phyloP scores from a whole-genome alignment of 2,797 vertebrate genomes.

The Premnoplex brunnescens region DNA sequence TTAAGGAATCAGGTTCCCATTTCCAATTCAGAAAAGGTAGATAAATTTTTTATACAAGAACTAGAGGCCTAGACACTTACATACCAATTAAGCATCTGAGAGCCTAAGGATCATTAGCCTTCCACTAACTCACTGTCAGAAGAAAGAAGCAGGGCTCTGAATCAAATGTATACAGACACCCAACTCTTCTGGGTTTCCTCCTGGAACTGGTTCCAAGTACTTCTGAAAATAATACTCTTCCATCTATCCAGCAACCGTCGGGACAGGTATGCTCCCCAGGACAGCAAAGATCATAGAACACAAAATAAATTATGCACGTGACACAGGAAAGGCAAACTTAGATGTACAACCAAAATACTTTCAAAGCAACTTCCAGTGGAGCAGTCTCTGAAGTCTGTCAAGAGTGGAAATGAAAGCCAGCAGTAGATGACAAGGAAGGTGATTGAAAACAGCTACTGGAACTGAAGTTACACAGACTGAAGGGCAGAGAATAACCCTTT shows the following conservation, averaged over 20 bases:
- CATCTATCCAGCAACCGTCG: not conserved
- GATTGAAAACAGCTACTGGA: conserved; percentile 1
- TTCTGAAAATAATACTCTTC: conserved; percentile 12
- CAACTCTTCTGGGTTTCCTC: not conserved
- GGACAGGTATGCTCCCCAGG: not conserved
- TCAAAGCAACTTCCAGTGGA: conserved; percentile 25
- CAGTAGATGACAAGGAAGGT: not conserved
- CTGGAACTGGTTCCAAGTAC: not conserved
- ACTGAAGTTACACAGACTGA: not conserved
- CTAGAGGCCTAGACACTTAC: not conserved
- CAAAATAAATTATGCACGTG: not conserved
- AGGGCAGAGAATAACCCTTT: not conserved
- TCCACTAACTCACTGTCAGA: not conserved
- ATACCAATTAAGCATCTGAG: not conserved
- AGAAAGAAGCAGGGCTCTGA: not conserved
- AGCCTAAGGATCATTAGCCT: not conserved
- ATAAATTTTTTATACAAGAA: not conserved
- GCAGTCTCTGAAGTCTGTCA: conserved; percentile 6
- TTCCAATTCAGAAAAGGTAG: not conserved
- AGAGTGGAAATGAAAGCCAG: conserved; percentile 42
- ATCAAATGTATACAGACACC: not conserved
- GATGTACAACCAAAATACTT: conserved; percentile 2
- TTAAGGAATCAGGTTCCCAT: not conserved
- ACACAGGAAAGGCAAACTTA: not conserved
- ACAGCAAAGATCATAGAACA: not conserved